Evolutionary conservation across 2,113 vertebrate genomes (phyloP), one percentile per base, ranked within the genome.

Genomic region (Oenanthe melanoleuca): DNA sequence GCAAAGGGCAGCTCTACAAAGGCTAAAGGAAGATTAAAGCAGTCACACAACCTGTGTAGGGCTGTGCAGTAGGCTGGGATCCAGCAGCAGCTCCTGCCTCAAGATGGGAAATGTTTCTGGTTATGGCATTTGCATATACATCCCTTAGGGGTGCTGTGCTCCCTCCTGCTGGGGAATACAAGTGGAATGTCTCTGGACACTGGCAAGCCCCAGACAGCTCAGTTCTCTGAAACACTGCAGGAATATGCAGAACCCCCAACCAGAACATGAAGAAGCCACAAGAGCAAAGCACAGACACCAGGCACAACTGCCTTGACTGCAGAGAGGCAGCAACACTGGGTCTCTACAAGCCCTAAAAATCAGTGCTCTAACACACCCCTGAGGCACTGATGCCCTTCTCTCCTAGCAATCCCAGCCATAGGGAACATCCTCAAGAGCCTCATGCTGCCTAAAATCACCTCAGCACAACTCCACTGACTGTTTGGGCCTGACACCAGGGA

Each of bases 1-100:
- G 91, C 93, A 89, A 89, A 96, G 91, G 66, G 70, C 93, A 96
- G 74, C 87, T 80, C 84, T 47, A 16, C 10, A 2, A 34, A 88
- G 64, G 61, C 49, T 77, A 7, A 61, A 89, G 31, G 60, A 61
- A 72, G 79, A 24, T 33, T 2, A 33, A 70, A 92, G 82, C 55
- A 57, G 22, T 40, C 86, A 34, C 5, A 3, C 12, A 40, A 70
- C 4, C 38, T 38, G 24, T 42, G 7, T 2, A 37, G 56, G 28
- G 52, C 80, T 77, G 33, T 28, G 49, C 81, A 80, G 40, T 65
- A 81, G 38, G 44, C 66, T 59, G 69, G 67, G 52, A 49, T 42
- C 33, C 56, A 74, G 91, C 59, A 86, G 67, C n/a, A 89, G 61
- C 61, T 69, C 50, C 85, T 85, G 45, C 63, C 61, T 72, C 15